phyloP scores from a whole-genome alignment of 2,113 vertebrate species.

The Etheostoma spectabile region DNA sequence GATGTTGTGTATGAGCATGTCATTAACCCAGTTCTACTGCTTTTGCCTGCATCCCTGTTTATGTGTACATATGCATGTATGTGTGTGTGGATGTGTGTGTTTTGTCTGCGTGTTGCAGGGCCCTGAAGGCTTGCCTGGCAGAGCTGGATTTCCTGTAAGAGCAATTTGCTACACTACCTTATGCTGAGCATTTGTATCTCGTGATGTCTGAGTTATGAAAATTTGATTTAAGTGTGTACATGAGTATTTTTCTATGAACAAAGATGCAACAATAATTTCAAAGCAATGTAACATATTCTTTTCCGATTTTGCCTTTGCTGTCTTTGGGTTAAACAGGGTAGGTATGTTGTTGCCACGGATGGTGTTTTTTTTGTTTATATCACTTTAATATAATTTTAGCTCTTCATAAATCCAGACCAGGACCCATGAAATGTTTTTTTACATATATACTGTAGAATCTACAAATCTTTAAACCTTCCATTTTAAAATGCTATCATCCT shows the following conservation, averaged over 20 bases:
- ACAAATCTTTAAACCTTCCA: no score
- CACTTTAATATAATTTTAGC: neutral
- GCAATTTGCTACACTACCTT: slow-evolving; percentile 10
- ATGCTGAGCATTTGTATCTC: slow-evolving; percentile 8
- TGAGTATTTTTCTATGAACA: neutral
- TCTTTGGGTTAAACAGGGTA: slow-evolving; percentile 41
- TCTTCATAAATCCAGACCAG: neutral
- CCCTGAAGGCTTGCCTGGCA: slow-evolving; percentile 88
- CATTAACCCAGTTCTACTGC: neutral
- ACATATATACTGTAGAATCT: neutral
- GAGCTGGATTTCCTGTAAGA: slow-evolving; percentile 93
- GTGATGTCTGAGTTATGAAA: neutral
- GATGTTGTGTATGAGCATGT: slow-evolving; percentile 18
- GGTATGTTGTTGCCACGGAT: slow-evolving; percentile 6
- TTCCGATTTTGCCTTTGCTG: slow-evolving; percentile 38
- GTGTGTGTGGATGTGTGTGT: slow-evolving; percentile 4
- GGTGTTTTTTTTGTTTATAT: neutral
- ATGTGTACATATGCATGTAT: slow-evolving; percentile 4
- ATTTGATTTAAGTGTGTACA: neutral
- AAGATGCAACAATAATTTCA: neutral
- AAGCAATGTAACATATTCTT: slow-evolving; percentile 6
- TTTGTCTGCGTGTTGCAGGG: slow-evolving; percentile 84
- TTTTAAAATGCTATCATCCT: neutral
- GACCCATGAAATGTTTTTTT: neutral
- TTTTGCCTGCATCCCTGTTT: slow-evolving; percentile 28